phyloP scores from a whole-genome alignment of 2,113 vertebrate genomes.

The Cacatua alba region DNA sequence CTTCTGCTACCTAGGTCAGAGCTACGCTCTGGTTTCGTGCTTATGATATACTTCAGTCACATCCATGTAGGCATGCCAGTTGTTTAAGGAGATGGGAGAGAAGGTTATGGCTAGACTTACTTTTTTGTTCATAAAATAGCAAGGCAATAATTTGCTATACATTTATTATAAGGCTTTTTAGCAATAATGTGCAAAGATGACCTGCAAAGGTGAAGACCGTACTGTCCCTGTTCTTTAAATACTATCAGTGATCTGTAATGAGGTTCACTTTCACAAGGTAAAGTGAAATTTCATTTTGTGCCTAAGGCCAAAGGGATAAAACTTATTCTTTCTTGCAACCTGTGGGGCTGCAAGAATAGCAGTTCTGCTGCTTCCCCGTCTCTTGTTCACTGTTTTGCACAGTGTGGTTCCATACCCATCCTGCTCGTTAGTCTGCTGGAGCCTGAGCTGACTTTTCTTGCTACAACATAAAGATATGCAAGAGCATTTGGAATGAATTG shows the following conservation, averaged over 20 bases:
- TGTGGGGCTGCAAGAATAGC: not conserved
- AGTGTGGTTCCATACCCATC: not conserved
- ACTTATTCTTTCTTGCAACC: not conserved
- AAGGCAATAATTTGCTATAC: not conserved
- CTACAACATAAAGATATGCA: not conserved
- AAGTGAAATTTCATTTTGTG: not conserved
- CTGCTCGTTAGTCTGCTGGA: not conserved
- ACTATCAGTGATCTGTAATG: not conserved
- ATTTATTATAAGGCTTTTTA: not conserved
- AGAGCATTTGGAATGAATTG: not conserved
- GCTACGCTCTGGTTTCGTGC: not conserved
- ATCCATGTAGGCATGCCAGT: not conserved
- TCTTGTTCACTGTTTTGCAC: not conserved
- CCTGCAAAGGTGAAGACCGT: not conserved
- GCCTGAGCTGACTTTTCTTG: not conserved
- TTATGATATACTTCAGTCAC: fast-evolving
- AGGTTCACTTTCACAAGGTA: not conserved
- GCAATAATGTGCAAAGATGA: not conserved
- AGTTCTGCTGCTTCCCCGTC: not conserved
- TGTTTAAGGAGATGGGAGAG: not conserved
- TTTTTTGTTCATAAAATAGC: not conserved
- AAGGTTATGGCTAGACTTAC: not conserved
- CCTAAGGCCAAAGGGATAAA: not conserved
- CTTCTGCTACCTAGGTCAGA: not conserved
- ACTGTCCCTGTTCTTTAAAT: not conserved